Evolutionary conservation across 2,797 vertebrate species (phyloP).

Genomic region (Pempheris klunzingeri): DNA sequence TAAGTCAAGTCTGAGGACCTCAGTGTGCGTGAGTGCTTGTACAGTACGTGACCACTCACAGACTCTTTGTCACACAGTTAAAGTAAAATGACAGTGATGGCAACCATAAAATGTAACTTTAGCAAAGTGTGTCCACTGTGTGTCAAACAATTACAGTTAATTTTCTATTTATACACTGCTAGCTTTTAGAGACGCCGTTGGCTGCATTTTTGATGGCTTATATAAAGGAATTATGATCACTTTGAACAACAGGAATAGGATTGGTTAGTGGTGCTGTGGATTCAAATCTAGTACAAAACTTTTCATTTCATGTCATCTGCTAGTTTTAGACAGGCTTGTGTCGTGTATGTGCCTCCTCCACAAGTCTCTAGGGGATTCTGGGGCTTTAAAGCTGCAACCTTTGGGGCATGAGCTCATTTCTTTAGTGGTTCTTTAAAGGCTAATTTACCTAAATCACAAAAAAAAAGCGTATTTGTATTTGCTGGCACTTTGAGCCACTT

Average conservation of each 20-base stretch:
- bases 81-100: slow-evolving; percentile 9
- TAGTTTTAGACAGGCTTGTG: no score
- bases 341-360: neutral
- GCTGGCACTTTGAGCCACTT: no score
- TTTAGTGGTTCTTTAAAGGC: neutral
- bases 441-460: neutral
- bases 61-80: slow-evolving; percentile 17
- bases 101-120: slow-evolving; percentile 4
- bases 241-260: neutral
- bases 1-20: slow-evolving; percentile 7
- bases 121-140: neutral
- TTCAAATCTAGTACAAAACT: neutral
- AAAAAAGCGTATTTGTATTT: neutral
- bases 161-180: neutral
- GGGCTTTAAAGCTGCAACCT: neutral
- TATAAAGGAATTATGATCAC: neutral
- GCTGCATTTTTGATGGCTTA: neutral
- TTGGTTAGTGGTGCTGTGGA: neutral
- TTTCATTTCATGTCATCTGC: neutral
- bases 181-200: neutral
- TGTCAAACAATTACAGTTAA: neutral
- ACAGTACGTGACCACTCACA: slow-evolving; percentile 36
- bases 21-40: slow-evolving; percentile 27
- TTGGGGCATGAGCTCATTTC: neutral
- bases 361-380: neutral